Evolutionary conservation across 2,888 invertebrate species (phyloP).

Genomic region (Polia nebulosa): DNA sequence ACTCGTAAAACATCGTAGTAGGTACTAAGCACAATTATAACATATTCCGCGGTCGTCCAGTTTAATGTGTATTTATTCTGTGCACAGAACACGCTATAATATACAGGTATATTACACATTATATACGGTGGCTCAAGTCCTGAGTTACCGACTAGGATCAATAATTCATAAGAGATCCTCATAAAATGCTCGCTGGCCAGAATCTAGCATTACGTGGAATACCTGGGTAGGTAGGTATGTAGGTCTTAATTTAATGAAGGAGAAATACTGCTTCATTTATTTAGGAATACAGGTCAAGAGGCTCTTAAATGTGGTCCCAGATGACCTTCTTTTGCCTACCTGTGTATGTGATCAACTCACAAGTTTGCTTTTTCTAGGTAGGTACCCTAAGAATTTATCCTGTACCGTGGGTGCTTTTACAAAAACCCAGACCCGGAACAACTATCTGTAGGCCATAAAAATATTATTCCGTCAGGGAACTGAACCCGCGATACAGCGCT

Average conservation of each 20-base stretch:
- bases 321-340: background rate
- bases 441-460: too few relatives aligned
- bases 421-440: too few relatives aligned
- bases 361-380: too few relatives aligned
- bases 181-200: slow-evolving; percentile 53
- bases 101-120: slow-evolving; percentile 27
- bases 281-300: background rate
- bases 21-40: slow-evolving; percentile 9
- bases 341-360: background rate
- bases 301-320: background rate
- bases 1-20: too few relatives aligned
- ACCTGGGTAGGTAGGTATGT: slow-evolving; percentile 14
- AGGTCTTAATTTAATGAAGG: slow-evolving; percentile 15
- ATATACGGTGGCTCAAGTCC: slow-evolving; percentile 32
- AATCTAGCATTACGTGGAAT: slow-evolving; percentile 21
- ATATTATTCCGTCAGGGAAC: too few relatives aligned
- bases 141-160: slow-evolving; percentile 32
- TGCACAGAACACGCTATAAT: slow-evolving; percentile 41
- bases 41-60: slow-evolving; percentile 52
- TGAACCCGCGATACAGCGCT: too few relatives aligned
- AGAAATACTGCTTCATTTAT: slow-evolving; percentile 31
- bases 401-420: too few relatives aligned
- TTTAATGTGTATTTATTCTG: slow-evolving; percentile 56
- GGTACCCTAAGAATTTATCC: too few relatives aligned
- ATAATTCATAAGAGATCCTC: slow-evolving; percentile 57